Conservation (phyloP, 1,140 invertebrate genomes). For the Philotrypesis tridentata region DNA sequence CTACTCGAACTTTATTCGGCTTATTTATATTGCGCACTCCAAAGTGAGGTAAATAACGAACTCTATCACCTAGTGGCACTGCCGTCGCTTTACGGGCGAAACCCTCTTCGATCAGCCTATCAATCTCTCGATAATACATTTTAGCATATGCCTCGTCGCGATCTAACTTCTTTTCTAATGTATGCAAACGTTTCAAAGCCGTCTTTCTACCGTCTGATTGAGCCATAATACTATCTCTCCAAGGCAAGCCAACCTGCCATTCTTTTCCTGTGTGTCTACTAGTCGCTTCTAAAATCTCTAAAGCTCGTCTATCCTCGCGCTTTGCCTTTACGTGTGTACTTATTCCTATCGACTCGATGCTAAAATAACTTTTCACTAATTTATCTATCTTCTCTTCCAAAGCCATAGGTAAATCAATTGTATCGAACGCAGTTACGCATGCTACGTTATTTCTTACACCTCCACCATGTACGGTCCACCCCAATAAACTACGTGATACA, state of each 20-base stretch:
- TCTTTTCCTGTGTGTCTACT: neutral
- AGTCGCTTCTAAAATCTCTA: neutral
- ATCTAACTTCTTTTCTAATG: neutral
- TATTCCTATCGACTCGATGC: neutral
- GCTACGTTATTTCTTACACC: no score
- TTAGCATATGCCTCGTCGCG: neutral
- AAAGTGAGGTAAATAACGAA: conserved; percentile 12
- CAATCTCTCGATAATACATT: neutral
- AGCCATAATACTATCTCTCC: neutral
- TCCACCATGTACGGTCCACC: neutral
- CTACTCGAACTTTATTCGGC: neutral
- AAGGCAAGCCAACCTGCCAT: neutral
- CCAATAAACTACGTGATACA: neutral
- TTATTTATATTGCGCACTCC: conserved; percentile 1
- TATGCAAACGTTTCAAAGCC: neutral
- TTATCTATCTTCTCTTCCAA: neutral
- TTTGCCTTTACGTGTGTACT: neutral
- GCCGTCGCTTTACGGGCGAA: neutral
- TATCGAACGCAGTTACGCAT: no score
- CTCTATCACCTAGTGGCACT: neutral
- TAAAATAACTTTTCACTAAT: neutral
- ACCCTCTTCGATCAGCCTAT: neutral
- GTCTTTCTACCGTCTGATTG: neutral
- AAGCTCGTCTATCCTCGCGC: neutral
- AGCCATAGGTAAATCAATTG: no score